Conservation (phyloP, 1,140 invertebrate genomes). For the Zophobas morio region DNA sequence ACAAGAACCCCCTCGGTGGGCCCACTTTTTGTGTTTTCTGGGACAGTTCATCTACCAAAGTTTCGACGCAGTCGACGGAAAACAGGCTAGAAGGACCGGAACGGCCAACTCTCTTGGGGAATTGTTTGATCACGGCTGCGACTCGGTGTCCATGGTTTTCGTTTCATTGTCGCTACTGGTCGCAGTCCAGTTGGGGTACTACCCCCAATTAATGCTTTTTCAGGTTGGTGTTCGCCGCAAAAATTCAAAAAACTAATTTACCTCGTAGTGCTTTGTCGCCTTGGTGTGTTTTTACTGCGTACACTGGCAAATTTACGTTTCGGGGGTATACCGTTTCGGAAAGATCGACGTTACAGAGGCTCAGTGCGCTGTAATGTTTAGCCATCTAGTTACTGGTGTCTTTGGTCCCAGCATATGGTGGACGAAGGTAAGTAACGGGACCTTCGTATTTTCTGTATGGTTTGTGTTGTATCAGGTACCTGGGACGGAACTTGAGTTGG, state of each 20-base stretch:
- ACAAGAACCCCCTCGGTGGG: slow-evolving; percentile 90
- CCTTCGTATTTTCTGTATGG: background rate
- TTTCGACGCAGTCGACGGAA: slow-evolving; percentile 99
- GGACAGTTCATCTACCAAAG: slow-evolving; percentile 99
- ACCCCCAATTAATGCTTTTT: slow-evolving; percentile 95
- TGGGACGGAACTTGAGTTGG: slow-evolving; percentile 74
- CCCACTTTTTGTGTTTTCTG: slow-evolving; percentile 90
- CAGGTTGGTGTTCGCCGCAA: slow-evolving; percentile 71
- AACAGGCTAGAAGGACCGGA: slow-evolving; percentile 96
- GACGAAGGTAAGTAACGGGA: slow-evolving; percentile 76
- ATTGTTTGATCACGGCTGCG: slow-evolving; percentile 99
- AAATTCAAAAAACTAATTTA: background rate
- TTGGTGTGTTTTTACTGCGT: slow-evolving; percentile 97
- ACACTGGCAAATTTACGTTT: slow-evolving; percentile 99
- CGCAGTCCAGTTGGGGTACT: slow-evolving; percentile 90
- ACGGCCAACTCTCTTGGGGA: slow-evolving; percentile 95
- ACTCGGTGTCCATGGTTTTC: slow-evolving; percentile 97
- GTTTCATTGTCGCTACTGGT: slow-evolving; percentile 94
- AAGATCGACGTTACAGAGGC: slow-evolving; percentile 98
- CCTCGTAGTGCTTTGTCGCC: slow-evolving; percentile 88
- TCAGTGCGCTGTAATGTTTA: slow-evolving; percentile 92
- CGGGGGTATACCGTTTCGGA: slow-evolving; percentile 93
- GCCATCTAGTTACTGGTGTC: slow-evolving; percentile 89
- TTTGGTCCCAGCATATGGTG: slow-evolving; percentile 92
- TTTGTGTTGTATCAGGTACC: slow-evolving; percentile 69